Conservation (phyloP, 2,888 invertebrate species). For the Adelphocoris suturalis region DNA sequence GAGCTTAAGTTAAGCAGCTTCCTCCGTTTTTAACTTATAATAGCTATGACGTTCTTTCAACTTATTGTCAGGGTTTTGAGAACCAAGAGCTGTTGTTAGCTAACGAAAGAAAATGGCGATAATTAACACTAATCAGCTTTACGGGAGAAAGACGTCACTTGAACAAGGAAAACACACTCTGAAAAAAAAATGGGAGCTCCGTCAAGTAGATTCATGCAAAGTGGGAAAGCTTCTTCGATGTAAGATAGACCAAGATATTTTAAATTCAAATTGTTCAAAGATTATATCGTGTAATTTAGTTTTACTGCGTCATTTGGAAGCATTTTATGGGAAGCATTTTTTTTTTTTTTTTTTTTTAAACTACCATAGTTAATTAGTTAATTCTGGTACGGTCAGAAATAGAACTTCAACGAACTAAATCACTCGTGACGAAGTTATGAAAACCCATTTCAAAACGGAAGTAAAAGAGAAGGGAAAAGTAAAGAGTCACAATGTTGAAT, state of each 20-base stretch:
- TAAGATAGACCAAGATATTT: not conserved
- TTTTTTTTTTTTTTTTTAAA: too few species aligned
- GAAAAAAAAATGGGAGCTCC: not conserved
- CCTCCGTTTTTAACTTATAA: not conserved
- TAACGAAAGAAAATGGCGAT: not conserved
- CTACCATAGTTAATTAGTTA: too few species aligned
- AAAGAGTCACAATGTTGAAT: too few species aligned
- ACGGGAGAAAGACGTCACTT: not conserved
- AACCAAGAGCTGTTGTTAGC: not conserved
- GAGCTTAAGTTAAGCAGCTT: not conserved
- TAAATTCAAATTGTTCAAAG: too few species aligned
- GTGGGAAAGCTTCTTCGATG: not conserved
- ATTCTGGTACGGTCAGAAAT: too few species aligned
- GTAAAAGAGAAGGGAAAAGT: too few species aligned
- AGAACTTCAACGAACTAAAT: too few species aligned
- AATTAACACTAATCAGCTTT: not conserved
- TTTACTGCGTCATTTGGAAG: too few species aligned
- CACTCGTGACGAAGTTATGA: too few species aligned
- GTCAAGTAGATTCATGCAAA: not conserved
- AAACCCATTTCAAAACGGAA: too few species aligned
- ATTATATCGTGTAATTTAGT: too few species aligned
- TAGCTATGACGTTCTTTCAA: not conserved
- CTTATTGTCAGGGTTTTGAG: not conserved
- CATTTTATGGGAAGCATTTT: too few species aligned
- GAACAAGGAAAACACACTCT: not conserved